These are phyloP conservation scores for Meteorus cinctellus DNA, from an alignment of 2,888 invertebrate species.

Conservation along the genomic window DNA sequence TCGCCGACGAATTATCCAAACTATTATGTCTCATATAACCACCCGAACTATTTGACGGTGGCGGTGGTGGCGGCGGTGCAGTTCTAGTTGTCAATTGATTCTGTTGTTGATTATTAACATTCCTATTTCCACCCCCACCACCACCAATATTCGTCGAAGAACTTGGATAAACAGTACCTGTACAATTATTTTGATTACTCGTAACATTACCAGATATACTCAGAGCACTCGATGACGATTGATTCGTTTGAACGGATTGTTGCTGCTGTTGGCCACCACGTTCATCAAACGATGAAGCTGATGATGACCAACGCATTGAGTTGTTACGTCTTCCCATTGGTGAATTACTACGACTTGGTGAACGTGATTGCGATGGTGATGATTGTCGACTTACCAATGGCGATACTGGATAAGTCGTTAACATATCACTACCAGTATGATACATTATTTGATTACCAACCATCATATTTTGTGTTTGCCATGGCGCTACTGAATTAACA, in stretches of 20 bases:
- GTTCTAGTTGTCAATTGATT: constrained; percentile 41
- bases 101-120: constrained; percentile 57
- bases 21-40: constrained; percentile 63
- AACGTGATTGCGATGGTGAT: constrained; percentile 84
- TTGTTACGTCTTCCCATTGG: constrained; percentile 67
- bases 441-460: constrained; percentile 68
- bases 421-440: constrained; percentile 63
- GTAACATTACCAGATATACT: constrained; percentile 64
- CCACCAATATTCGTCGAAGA: constrained; percentile 55
- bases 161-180: constrained; percentile 63
- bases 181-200: constrained; percentile 67
- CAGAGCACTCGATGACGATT: constrained; percentile 61
- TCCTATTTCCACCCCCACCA: constrained; percentile 49
- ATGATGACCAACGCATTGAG: constrained; percentile 62
- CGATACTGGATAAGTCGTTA: constrained; percentile 76
- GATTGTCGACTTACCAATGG: constrained; percentile 83
- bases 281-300: constrained; percentile 46
- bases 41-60: constrained; percentile 55
- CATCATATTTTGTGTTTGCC: constrained; percentile 69
- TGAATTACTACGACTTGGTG: constrained; percentile 70
- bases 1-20: constrained; percentile 59
- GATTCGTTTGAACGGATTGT: constrained; percentile 55
- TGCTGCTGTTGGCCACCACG: constrained; percentile 15
- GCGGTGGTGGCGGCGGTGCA: constrained; percentile 62
- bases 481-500: constrained; percentile 67